phyloP scores from a whole-genome alignment of 2,888 invertebrate genomes.

The Drosophila borborema region DNA sequence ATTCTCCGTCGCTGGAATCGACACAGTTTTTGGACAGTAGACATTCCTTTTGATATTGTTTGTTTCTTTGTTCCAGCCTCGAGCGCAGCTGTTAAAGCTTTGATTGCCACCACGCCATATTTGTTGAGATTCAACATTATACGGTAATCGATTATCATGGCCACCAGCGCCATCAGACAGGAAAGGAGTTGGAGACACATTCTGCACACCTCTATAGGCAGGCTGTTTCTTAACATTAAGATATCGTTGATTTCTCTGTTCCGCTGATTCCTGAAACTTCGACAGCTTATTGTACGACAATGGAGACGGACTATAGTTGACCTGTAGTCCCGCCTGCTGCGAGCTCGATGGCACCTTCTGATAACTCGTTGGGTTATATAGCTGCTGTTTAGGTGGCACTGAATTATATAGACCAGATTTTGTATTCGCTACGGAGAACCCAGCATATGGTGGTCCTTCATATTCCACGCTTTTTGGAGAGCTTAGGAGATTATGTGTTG shows the following conservation, averaged over 20 bases:
- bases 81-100: constrained; percentile 93
- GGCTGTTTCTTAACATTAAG: constrained; percentile 28
- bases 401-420: constrained; percentile 20
- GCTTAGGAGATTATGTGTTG: neutral
- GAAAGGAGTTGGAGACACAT: constrained; percentile 78
- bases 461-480: constrained; percentile 1
- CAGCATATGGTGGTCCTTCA: neutral
- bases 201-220: constrained; percentile 55
- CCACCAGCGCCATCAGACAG: constrained; percentile 14
- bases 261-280: constrained; percentile 74
- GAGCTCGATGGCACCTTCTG: constrained; percentile 59
- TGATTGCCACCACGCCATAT: constrained; percentile 48
- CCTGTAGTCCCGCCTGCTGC: constrained; percentile 52
- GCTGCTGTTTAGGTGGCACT: constrained; percentile 60
- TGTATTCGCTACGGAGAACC: constrained; percentile 36
- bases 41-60: constrained; percentile 5
- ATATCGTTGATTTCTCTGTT: constrained; percentile 21
- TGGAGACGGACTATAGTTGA: constrained; percentile 83
- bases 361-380: constrained; percentile 64
- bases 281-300: constrained; percentile 82
- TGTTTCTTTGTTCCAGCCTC: constrained; percentile 88
- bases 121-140: constrained; percentile 20
- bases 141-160: constrained; percentile 22
- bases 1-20: constrained; percentile 27
- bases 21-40: constrained; percentile 6